Base-by-base conservation (phyloP, 2,113 vertebrate genomes). In the Ptilorrhoa leucosticta region DNA sequence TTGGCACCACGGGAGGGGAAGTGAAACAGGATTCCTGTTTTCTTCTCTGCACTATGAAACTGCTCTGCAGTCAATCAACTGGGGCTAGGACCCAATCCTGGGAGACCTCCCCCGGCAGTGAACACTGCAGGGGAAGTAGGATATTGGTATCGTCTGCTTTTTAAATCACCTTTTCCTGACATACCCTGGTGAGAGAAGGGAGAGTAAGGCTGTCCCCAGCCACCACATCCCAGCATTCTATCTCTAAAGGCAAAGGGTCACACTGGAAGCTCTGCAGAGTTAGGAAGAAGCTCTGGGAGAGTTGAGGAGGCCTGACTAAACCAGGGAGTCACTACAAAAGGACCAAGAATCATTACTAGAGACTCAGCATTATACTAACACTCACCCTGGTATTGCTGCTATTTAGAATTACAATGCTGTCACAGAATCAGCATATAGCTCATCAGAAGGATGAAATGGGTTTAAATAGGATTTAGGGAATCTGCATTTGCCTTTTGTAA, bases 401-500 rank as follows among this genome's bases (percentile, higher is more conserved):
- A 68, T 51, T 90, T 60, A 85, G 75, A 88, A 92, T 79, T 44
- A 88, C 70, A 93, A 11, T 51, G 37, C 37, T 72, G 53, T 17
- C 53, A 86, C n/a, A 31, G 15, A 72, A 80, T 72, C 76, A 60
- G 48, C 83, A 83, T 53, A 76, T 23, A 64, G 71, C n/a, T 51
- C 50, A 72, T 69, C 37, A 72, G 56, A 86, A 83, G 37, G 58
- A 90, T 76, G 37, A 83, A 89, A 83, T 12, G 12, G 19, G 28
- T 83, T 86, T 77, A 72, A 76, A 80, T 77, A 73, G 31, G 15
- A 15, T 94, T 84, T 83, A 80, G 58, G 13, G 10, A 90, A 80
- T 77, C 70, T 89, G 83, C 75, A 77, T 72, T 77, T 86, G 54
- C 47, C 58, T 65, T 92, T 92, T 90, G 79, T 92, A 69, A 94